A percentile compares a stretch with the other conserved stretches of the same genome.
Evolutionary conservation across 2,888 invertebrate species (phyloP).

Genomic region (Clitarchus hookeri): DNA sequence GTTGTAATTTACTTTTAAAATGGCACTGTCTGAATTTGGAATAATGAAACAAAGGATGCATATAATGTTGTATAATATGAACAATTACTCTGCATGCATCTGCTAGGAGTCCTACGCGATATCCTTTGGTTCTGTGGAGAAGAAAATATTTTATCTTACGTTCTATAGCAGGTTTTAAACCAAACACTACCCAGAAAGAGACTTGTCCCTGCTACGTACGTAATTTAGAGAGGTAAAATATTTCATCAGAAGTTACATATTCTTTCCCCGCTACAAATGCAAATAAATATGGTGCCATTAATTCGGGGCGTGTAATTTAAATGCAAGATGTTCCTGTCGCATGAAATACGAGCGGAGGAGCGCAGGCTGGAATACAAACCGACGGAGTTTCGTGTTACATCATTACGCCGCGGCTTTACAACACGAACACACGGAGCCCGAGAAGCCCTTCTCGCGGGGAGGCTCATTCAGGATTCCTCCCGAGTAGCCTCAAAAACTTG

Average conservation of each 20-base stretch:
- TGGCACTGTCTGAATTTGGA: too few species aligned
- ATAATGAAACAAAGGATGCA: too few species aligned
- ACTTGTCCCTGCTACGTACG: not conserved
- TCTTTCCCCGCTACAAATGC: not conserved
- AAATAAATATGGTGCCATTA: not conserved
- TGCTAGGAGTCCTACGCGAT: too few species aligned
- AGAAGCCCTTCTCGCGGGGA: not conserved
- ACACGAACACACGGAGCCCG: not conserved
- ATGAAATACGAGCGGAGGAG: not conserved
- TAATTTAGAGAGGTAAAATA: not conserved
- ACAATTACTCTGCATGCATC: too few species aligned
- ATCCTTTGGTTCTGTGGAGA: too few species aligned
- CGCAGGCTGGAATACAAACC: not conserved
- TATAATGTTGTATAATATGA: too few species aligned
- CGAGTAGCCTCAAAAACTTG: slow-evolving; percentile 20
- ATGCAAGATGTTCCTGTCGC: not conserved
- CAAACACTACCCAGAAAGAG: too few species aligned
- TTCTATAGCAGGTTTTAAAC: too few species aligned
- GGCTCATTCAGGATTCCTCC: not conserved
- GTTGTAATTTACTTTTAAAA: too few species aligned
- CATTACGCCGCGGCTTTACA: not conserved
- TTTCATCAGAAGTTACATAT: not conserved
- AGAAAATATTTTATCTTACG: too few species aligned
- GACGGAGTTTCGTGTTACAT: not conserved
- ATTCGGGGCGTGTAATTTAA: not conserved